Conservation (phyloP, 2,113 vertebrate genomes). For the Aythya baeri region DNA sequence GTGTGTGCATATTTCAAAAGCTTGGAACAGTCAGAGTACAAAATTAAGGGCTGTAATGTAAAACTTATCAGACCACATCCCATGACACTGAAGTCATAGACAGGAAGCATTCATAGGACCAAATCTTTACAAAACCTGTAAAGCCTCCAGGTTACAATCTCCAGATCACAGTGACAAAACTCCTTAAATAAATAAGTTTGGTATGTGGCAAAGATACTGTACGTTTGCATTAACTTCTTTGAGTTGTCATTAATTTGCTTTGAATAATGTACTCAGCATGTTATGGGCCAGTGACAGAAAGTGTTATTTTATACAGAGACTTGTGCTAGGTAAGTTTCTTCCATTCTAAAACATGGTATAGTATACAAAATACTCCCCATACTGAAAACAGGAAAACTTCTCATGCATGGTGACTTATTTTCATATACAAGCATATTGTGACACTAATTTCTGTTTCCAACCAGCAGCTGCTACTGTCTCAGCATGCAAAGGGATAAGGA, state of each 20-base stretch:
- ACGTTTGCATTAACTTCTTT: not conserved
- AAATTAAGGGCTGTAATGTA: not conserved
- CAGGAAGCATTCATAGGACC: not conserved
- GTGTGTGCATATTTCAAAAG: not conserved
- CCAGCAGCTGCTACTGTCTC: not conserved
- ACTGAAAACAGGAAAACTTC: not conserved
- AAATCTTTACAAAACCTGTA: not conserved
- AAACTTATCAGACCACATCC: not conserved
- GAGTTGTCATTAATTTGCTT: not conserved
- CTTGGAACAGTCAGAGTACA: not conserved
- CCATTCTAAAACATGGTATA: not conserved
- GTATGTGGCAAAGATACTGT: not conserved
- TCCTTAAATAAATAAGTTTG: not conserved
- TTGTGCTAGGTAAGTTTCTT: not conserved
- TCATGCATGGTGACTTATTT: not conserved
- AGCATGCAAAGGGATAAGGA: not conserved
- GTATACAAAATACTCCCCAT: not conserved
- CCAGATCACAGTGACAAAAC: not conserved
- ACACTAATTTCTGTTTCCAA: not conserved
- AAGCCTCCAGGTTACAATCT: not conserved
- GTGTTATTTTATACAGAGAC: not conserved
- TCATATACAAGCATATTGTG: not conserved
- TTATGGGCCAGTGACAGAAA: not conserved
- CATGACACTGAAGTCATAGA: not conserved
- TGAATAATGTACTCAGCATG: not conserved